phyloP scores from a whole-genome alignment of 1,140 invertebrate genomes.

The Euura lappo region DNA sequence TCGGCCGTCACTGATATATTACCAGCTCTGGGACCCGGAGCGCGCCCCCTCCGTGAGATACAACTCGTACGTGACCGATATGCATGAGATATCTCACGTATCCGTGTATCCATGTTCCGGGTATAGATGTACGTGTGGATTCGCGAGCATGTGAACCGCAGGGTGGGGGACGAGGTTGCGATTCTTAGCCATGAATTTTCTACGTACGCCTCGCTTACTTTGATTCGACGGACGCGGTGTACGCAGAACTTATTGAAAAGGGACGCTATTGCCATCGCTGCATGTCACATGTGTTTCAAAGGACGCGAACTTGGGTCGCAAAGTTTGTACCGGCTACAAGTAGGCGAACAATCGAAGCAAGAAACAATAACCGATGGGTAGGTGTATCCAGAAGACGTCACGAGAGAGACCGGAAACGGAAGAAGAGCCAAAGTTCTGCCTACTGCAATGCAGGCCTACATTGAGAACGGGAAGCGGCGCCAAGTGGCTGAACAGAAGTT shows the following conservation, averaged over 20 bases:
- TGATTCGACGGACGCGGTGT: neutral
- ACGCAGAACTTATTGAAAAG: neutral
- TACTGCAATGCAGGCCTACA: too few relatives aligned
- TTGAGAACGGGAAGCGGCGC: too few relatives aligned
- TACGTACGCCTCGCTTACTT: neutral
- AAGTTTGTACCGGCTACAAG: neutral
- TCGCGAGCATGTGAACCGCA: too few relatives aligned
- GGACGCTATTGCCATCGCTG: neutral
- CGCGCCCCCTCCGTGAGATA: slow-evolving; percentile 42
- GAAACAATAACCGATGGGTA: neutral
- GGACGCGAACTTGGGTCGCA: neutral
- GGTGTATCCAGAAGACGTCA: neutral
- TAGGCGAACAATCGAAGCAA: too few relatives aligned
- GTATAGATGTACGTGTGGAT: too few relatives aligned
- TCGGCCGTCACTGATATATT: slow-evolving; percentile 52
- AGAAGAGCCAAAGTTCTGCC: neutral
- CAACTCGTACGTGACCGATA: slow-evolving; percentile 57
- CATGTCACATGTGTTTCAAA: neutral
- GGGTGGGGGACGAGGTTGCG: too few relatives aligned
- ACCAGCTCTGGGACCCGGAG: slow-evolving; percentile 34
- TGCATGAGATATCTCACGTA: slow-evolving; percentile 30
- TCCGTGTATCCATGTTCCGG: too few relatives aligned
- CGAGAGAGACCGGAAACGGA: neutral
- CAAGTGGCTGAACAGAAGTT: too few relatives aligned
- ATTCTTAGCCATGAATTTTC: neutral